These are phyloP conservation scores for Catocala sponsa DNA, from an alignment of 2,888 invertebrate species.

Conservation along the genomic window DNA sequence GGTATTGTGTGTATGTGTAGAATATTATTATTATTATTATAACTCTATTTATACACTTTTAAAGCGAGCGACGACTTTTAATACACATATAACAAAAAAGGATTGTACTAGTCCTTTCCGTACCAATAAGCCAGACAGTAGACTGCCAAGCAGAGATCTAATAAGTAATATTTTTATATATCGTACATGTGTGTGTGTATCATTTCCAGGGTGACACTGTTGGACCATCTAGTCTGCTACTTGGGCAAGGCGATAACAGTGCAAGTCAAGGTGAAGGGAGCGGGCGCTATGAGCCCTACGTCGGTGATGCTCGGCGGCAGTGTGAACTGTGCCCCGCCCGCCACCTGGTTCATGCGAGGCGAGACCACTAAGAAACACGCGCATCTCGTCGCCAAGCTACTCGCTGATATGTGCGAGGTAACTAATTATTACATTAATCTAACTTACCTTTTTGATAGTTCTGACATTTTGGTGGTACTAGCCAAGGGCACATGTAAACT, in stretches of 20 bases:
- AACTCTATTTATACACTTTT: no score
- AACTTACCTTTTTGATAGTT: neutral
- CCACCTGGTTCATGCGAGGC: constrained; percentile 96
- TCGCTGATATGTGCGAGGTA: constrained; percentile 97
- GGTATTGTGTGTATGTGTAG: no score
- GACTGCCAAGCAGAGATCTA: no score
- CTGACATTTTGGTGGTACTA: neutral
- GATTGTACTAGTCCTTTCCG: no score
- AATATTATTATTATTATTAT: no score
- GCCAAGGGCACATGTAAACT: neutral
- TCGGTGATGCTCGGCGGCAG: constrained; percentile 88
- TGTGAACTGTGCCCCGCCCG: constrained; percentile 68
- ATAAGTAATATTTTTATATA: neutral
- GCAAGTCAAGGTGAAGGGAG: constrained; percentile 92
- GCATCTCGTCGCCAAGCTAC: constrained; percentile 94
- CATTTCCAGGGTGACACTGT: constrained; percentile 90
- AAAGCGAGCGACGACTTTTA: no score
- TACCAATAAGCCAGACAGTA: no score
- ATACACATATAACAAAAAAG: no score
- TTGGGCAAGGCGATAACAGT: constrained; percentile 97
- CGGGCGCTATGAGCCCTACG: constrained; percentile 65
- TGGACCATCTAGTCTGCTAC: constrained; percentile 96
- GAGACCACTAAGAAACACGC: constrained; percentile 95
- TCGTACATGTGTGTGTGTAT: neutral
- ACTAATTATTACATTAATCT: constrained; percentile 60